These are phyloP conservation scores for Elymnias hypermnestra DNA, from an alignment of 1,140 invertebrate species.

Conservation along the genomic window DNA sequence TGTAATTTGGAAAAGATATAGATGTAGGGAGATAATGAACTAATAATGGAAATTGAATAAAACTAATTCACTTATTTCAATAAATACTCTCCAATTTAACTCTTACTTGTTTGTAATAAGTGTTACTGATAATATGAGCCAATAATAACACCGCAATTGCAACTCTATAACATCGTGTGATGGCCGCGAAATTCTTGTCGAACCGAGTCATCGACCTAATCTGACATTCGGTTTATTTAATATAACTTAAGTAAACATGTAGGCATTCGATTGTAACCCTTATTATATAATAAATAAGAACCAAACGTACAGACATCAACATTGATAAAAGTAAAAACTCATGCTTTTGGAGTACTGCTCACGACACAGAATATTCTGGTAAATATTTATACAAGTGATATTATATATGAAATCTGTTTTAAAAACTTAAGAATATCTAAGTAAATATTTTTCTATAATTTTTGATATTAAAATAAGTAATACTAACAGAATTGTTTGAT, in stretches of 20 bases:
- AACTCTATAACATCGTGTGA: slow-evolving; percentile 13
- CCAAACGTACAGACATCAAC: neutral
- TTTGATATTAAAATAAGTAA: no score
- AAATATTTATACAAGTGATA: slow-evolving; percentile 35
- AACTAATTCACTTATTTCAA: no score
- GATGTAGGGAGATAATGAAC: no score
- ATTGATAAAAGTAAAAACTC: slow-evolving; percentile 68
- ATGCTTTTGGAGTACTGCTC: slow-evolving; percentile 42
- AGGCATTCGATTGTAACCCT: slow-evolving; percentile 6
- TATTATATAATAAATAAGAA: slow-evolving; percentile 3
- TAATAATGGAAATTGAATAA: no score
- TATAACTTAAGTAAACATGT: slow-evolving; percentile 13
- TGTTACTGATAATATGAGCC: neutral
- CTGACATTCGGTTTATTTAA: slow-evolving; percentile 16
- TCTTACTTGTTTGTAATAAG: no score
- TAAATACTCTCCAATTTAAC: no score
- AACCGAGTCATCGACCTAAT: slow-evolving; percentile 46
- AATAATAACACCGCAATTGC: slow-evolving; percentile 11
- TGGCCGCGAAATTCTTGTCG: slow-evolving; percentile 52
- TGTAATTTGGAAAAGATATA: no score
- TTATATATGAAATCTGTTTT: no score
- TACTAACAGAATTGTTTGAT: no score
- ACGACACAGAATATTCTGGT: slow-evolving; percentile 44
- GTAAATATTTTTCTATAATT: no score
- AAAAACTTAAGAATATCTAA: no score